phyloP scores from a whole-genome alignment of 2,888 invertebrate genomes.

The Cataglyphis cursor region DNA sequence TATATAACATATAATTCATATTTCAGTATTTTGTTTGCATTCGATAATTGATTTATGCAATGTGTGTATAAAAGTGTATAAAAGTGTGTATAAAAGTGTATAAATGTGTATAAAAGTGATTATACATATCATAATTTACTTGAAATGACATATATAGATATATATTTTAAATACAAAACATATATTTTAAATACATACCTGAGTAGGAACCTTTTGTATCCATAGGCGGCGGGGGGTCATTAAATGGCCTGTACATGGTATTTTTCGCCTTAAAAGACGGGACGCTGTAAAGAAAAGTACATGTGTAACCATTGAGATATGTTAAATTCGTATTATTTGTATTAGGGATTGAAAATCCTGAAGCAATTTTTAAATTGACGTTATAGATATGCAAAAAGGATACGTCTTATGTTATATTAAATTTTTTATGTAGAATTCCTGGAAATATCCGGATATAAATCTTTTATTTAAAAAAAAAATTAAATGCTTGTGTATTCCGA shows the following conservation, averaged over 20 bases:
- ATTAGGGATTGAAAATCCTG: background rate
- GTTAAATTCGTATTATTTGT: background rate
- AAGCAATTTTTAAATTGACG: background rate
- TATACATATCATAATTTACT: background rate
- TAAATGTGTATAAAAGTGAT: background rate
- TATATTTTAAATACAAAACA: slow-evolving; percentile 57
- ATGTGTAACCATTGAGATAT: background rate
- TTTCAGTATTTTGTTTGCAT: background rate
- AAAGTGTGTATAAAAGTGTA: too few species aligned
- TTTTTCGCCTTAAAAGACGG: slow-evolving; percentile 93
- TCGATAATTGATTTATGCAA: slow-evolving; percentile 9
- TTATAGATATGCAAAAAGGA: background rate
- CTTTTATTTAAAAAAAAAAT: background rate
- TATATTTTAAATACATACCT: slow-evolving; percentile 81
- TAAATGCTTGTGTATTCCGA: background rate
- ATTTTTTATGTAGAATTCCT: background rate
- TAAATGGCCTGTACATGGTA: slow-evolving; percentile 95
- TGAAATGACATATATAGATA: background rate
- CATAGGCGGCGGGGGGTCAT: slow-evolving; percentile 95
- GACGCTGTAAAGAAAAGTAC: slow-evolving; percentile 89
- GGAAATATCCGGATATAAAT: background rate
- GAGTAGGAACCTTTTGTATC: slow-evolving; percentile 95
- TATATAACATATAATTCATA: background rate
- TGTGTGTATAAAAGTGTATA: background rate
- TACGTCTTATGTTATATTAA: background rate